phyloP scores from a whole-genome alignment of 2,113 vertebrate species.

The Xiphophorus maculatus region DNA sequence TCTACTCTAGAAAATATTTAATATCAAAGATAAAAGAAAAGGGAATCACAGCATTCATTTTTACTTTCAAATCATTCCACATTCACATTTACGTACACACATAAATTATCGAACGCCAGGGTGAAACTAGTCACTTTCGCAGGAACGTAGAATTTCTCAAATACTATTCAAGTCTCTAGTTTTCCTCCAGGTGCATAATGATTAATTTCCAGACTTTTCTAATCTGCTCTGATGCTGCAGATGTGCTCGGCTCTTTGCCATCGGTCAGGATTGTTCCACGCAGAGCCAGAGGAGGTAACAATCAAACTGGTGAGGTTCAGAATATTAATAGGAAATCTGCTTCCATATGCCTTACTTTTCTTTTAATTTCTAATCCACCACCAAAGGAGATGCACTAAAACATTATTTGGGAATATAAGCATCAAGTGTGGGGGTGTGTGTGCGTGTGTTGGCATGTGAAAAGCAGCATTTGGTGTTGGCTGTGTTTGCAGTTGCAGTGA shows the following conservation, averaged over 20 bases:
- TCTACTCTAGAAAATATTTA: background rate
- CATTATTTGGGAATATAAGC: background rate
- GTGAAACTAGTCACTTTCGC: slow-evolving; percentile 6
- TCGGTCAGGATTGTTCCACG: slow-evolving; percentile 38
- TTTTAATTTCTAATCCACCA: slow-evolving; percentile 5
- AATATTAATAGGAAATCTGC: slow-evolving; percentile 51
- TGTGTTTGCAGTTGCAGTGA: slow-evolving; percentile 17
- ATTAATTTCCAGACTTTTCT: slow-evolving; percentile 45
- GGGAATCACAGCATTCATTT: background rate
- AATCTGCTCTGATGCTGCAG: slow-evolving; percentile 18
- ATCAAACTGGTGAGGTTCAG: slow-evolving; percentile 4
- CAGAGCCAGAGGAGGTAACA: slow-evolving; percentile 36
- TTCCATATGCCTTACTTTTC: background rate
- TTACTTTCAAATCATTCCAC: background rate
- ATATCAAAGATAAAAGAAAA: background rate
- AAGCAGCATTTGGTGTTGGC: background rate
- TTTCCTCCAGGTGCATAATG: slow-evolving; percentile 37
- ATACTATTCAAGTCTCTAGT: slow-evolving; percentile 3
- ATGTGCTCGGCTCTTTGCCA: slow-evolving; percentile 34
- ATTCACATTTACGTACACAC: background rate
- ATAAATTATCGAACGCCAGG: background rate
- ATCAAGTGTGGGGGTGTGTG: slow-evolving; percentile 10
- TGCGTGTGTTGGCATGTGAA: background rate
- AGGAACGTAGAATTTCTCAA: slow-evolving; percentile 1
- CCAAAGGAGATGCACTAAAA: slow-evolving; percentile 12